Conservation (phyloP, 1,140 invertebrate genomes). For the Caerostris darwini region DNA sequence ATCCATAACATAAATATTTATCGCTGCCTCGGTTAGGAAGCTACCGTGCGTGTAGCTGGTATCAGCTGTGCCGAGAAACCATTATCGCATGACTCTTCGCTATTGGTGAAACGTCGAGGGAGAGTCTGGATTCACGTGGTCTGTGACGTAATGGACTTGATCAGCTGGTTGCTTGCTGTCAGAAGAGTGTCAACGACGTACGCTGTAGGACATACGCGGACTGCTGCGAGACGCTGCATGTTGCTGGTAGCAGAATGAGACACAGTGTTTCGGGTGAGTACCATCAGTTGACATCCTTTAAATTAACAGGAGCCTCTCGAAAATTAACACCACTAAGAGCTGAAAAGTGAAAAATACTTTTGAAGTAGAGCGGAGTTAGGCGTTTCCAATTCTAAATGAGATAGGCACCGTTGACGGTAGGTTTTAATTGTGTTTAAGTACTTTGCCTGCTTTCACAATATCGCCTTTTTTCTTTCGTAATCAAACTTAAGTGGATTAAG, state of each 20-base stretch:
- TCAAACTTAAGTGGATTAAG: neutral
- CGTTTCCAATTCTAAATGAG: neutral
- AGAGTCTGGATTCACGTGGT: slow-evolving; percentile 10
- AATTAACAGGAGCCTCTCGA: neutral
- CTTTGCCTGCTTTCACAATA: neutral
- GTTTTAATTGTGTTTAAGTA: neutral
- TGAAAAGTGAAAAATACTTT: neutral
- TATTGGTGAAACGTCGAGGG: neutral
- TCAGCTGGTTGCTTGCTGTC: slow-evolving; percentile 57
- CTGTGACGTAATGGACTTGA: slow-evolving; percentile 45
- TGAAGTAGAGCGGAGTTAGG: neutral
- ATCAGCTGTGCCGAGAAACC: neutral
- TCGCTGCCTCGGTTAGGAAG: too few species aligned
- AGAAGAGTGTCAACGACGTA: slow-evolving; percentile 41
- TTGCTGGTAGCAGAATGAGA: slow-evolving; percentile 40
- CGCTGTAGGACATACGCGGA: neutral
- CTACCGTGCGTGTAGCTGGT: neutral
- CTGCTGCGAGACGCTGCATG: neutral
- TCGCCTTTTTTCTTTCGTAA: too few species aligned
- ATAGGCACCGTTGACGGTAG: neutral
- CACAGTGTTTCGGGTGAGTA: slow-evolving; percentile 34
- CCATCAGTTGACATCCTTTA: neutral
- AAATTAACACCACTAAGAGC: too few species aligned
- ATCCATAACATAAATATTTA: too few species aligned
- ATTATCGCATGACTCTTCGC: neutral